Percentiles rank a stretch among this genome's conserved stretches.
phyloP scores from a whole-genome alignment of 2,888 invertebrate species.

The Boloria euphrosyne region DNA sequence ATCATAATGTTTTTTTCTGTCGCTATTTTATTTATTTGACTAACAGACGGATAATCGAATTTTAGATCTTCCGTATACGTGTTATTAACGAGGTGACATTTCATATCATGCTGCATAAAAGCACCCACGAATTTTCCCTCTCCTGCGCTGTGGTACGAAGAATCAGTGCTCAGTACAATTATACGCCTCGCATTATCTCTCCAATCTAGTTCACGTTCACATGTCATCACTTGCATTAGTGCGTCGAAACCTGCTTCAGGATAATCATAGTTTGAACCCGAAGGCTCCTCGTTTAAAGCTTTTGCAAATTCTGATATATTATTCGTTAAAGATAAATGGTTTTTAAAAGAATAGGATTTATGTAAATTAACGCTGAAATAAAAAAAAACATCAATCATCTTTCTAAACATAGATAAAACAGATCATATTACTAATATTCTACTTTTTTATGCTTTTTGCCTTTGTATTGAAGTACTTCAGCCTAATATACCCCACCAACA shows the following conservation, averaged over 20 bases:
- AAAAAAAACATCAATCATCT: not conserved
- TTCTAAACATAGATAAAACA: no score
- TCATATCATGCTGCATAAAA: constrained; percentile 85
- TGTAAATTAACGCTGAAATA: constrained; percentile 11
- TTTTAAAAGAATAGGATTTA: constrained; percentile 80
- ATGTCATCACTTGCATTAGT: constrained; percentile 91
- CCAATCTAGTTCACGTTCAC: constrained; percentile 88
- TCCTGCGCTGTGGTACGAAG: constrained; percentile 90
- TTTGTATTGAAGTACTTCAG: no score
- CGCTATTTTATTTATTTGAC: constrained; percentile 84
- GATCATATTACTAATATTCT: no score
- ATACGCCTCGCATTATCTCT: constrained; percentile 86
- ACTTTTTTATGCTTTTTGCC: no score
- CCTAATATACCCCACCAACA: no score
- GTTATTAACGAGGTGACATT: constrained; percentile 83
- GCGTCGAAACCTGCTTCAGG: constrained; percentile 95
- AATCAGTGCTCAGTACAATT: constrained; percentile 90
- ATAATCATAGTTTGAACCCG: constrained; percentile 81
- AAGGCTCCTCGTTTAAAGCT: constrained; percentile 48
- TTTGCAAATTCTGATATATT: constrained; percentile 73
- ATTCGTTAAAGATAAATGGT: constrained; percentile 86
- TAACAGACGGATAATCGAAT: constrained; percentile 91
- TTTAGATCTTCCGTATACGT: constrained; percentile 78
- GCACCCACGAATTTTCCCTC: constrained; percentile 89
- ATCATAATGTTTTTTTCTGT: constrained; percentile 87